Evolutionary conservation across 1,140 invertebrate genomes (phyloP).

Genomic region (Anthonomus grandis): DNA sequence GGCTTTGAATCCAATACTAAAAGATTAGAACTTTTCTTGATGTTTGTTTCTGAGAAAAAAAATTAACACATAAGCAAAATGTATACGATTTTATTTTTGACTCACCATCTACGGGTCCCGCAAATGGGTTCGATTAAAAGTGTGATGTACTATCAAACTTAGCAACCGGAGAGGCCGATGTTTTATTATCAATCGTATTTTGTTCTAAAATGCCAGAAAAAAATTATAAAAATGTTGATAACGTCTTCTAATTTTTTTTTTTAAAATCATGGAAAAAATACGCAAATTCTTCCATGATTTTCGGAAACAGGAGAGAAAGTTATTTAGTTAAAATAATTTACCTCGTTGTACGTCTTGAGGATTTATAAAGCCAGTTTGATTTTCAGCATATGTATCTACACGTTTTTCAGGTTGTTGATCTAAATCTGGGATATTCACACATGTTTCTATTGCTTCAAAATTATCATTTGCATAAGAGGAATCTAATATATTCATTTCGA

Average conservation of each 20-base stretch:
- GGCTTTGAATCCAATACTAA: constrained; percentile 2
- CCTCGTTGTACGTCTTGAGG: constrained; percentile 3
- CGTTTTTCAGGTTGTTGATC: constrained; percentile 1
- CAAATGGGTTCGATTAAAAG: too few species aligned
- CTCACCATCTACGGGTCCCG: too few species aligned
- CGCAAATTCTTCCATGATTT: not conserved
- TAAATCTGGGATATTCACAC: constrained; percentile 2
- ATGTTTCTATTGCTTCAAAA: not conserved
- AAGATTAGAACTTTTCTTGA: constrained; percentile 2
- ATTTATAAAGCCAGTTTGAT: not conserved
- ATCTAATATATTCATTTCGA: not conserved
- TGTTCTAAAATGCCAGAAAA: too few species aligned
- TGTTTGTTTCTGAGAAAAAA: constrained; percentile 3
- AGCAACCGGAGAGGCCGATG: too few species aligned
- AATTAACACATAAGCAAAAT: too few species aligned
- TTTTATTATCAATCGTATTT: too few species aligned
- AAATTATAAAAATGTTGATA: constrained; percentile 4
- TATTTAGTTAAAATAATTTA: not conserved
- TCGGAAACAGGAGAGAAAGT: too few species aligned
- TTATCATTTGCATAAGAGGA: not conserved
- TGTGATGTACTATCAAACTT: too few species aligned
- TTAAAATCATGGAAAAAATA: not conserved
- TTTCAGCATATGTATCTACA: not conserved
- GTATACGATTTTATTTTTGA: too few species aligned
- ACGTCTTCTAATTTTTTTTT: not conserved